Evolutionary conservation across 2,888 invertebrate species (phyloP).

Genomic region (Baronia brevicornis): DNA sequence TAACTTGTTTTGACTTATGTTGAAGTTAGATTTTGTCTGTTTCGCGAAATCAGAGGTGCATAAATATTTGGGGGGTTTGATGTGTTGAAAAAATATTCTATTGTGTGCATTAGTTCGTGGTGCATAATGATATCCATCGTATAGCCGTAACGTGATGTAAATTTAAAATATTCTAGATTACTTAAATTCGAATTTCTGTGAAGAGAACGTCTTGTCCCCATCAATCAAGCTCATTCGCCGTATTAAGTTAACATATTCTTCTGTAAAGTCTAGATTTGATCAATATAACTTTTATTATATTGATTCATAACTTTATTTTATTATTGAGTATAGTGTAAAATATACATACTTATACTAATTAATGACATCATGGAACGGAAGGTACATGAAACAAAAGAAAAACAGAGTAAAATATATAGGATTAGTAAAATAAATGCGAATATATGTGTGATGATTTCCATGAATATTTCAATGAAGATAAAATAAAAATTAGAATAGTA

Average conservation of each 20-base stretch:
- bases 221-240: constrained; percentile 25
- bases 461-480: constrained; percentile 27
- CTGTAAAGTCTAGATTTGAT: constrained; percentile 4
- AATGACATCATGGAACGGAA: constrained; percentile 51
- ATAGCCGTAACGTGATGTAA: constrained; percentile 29
- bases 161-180: constrained; percentile 31
- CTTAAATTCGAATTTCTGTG: constrained; percentile 27
- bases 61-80: too few relatives aligned
- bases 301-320: constrained; percentile 13
- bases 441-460: constrained; percentile 35
- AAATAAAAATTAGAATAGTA: too few relatives aligned
- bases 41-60: constrained; percentile 6
- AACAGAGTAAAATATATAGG: constrained; percentile 4
- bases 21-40: constrained; percentile 11
- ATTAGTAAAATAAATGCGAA: constrained; percentile 6
- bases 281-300: constrained; percentile 12
- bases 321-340: constrained; percentile 8
- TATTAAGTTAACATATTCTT: constrained; percentile 24
- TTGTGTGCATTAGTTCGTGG: constrained; percentile 19
- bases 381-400: constrained; percentile 67
- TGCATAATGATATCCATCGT: constrained; percentile 29
- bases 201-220: constrained; percentile 22
- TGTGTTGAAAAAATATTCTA: constrained; percentile 5
- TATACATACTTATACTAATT: constrained; percentile 67
- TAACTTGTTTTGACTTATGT: constrained; percentile 5